phyloP scores from a whole-genome alignment of 2,113 vertebrate genomes.

The Leucopternis melanops region DNA sequence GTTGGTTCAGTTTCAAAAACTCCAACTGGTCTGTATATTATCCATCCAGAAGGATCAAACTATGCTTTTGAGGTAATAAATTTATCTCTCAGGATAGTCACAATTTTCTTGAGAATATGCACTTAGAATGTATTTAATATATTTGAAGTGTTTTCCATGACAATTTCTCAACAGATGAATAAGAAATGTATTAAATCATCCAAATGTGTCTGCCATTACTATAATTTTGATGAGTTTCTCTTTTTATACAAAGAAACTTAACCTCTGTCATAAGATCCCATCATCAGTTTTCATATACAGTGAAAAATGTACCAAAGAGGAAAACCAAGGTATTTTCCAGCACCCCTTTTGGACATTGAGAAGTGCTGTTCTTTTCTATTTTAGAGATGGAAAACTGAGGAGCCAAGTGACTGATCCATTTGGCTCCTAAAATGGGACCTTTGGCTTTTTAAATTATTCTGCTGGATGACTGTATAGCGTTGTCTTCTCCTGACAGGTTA shows the following conservation, averaged over 20 bases:
- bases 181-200: neutral
- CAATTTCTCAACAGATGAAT: neutral
- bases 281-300: neutral
- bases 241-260: neutral
- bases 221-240: neutral
- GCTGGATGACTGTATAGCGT: neutral
- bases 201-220: neutral
- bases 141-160: neutral
- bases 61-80: slow-evolving; percentile 85
- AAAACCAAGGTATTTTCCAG: neutral
- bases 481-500: neutral
- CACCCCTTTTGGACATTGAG: neutral
- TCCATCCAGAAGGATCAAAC: slow-evolving; percentile 86
- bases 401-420: neutral
- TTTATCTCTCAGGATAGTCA: neutral
- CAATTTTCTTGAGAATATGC: neutral
- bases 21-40: slow-evolving; percentile 90
- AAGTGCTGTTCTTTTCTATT: neutral
- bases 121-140: neutral
- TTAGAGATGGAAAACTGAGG: neutral
- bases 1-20: slow-evolving; percentile 84
- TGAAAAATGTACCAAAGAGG: neutral
- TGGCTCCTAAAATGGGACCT: neutral
- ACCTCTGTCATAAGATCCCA: neutral
- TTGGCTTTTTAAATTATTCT: neutral